These are phyloP conservation scores for Ictalurus furcatus DNA, from an alignment of 2,113 vertebrate genomes.

Conservation along the genomic window DNA sequence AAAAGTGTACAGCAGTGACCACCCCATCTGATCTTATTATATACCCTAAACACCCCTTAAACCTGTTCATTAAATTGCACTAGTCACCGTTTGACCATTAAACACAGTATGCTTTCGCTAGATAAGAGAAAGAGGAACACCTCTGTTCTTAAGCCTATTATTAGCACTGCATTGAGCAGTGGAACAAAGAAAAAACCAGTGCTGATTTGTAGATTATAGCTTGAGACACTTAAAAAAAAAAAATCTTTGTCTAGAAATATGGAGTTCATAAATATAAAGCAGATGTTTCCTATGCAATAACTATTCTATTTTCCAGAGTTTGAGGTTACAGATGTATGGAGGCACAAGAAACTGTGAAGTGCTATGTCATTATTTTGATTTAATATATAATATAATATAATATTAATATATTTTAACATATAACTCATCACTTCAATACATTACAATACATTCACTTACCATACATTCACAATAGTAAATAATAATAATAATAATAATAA, in stretches of 20 bases:
- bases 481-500: too few species aligned
- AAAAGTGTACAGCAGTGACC: background rate
- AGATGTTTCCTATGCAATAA: background rate
- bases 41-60: background rate
- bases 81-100: background rate
- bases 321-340: background rate
- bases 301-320: too few species aligned
- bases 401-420: background rate
- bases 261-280: background rate
- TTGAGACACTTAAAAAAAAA: background rate
- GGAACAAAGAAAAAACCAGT: background rate
- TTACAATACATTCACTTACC: background rate
- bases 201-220: background rate
- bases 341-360: too few species aligned
- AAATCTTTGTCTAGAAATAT: too few species aligned
- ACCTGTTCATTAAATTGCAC: background rate
- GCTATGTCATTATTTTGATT: background rate
- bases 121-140: background rate
- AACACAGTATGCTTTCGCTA: background rate
- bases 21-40: background rate
- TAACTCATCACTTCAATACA: background rate
- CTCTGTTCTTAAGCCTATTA: background rate
- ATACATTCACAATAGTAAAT: too few species aligned
- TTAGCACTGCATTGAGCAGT: background rate
- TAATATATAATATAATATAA: background rate